Base-by-base conservation (phyloP, 2,888 invertebrate species). In the Bruchidius siliquastri region DNA sequence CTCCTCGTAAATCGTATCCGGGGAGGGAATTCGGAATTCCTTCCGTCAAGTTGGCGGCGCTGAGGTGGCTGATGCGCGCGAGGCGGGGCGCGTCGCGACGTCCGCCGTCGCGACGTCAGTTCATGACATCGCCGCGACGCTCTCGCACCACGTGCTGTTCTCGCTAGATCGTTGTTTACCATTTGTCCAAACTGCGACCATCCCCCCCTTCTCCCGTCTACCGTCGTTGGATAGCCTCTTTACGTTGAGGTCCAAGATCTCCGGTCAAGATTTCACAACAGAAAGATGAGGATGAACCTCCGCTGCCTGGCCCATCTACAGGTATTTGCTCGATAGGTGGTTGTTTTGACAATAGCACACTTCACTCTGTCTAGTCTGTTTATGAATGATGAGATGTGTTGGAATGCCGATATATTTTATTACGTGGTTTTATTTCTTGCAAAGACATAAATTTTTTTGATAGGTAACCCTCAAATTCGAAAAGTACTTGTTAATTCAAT, bases 101-200 rank as follows among this genome's bases (percentile, higher is more conserved):
- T 74, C 71, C 73, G 32, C 69, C 75, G 74, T 69, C 75, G 49
- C 72, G 77, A 76, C 75, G 84, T 83, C 79, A 79, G 82, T 82
- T 83, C 84, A 85, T 85, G 83, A 49, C 6, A 8, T 13, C 13
- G 83, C 83, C 82, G 81, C 82, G 83, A 79, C 81, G 83, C 83
- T 80, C 77, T 81, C 81, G 80, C 77, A 79, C 82, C 84, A 85
- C 83, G 84, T 84, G 84, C 83, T 84, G 81, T 81, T 78, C 72
- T 67, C 72, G 49, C 18, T 49, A 1, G 49, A 49, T 49, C 49
- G 49, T 49, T 49, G 49, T 49, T 49, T 49, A 49, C 49, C 49
- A 8, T 49, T 13, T 13, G 1, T 13, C 49, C 49, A 13, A 49
- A 13, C 8, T 26, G 26, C 26, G 26, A 26, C 26, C 26, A 26